Evolutionary conservation across 1,140 invertebrate species (phyloP), one percentile per base, ranked within the genome.

Genomic region (Ips typographus): DNA sequence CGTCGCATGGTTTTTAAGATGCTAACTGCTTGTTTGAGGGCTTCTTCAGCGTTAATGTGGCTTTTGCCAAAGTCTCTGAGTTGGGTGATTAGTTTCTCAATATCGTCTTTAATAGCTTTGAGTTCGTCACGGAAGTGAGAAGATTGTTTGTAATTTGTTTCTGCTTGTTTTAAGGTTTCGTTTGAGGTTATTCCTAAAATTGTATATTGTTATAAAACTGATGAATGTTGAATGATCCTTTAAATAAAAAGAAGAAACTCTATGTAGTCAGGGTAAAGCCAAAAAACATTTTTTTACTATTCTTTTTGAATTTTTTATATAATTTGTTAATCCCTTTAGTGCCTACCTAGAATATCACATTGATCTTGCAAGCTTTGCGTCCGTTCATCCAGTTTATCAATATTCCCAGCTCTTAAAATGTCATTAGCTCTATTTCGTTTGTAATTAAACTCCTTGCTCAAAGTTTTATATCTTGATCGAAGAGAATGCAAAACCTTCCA

Each of bases 351-450:
- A 22, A 22, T 22, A 22, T 22, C 22, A 22, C 22, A 22, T 22
- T 22, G 22, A 22, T 22, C 22, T 22, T 22, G 22, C 22, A 22
- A 22, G 22, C 22, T 22, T 22, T 22, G 22, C 39, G 22, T 22
- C 22, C 22, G 22, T 22, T 22, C 59, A 55, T 78, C 74, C 1
- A 79, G 71, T 8, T 69, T 57, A 49, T 78, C 77, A 8, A 82
- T 57, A 53, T 74, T 49, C 3, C 49, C 59, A 3, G 78, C 77
- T 76, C 83, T 77, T 68, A 82, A 86, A 70, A 81, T 83, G 77
- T 80, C 78, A 72, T 81, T 85, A 62, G 74, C 83, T 72, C 76
- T 82, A 58, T 79, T 76, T 71, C 72, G 77, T 77, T 77, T 79
- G 72, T 82, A 79, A 36, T 74, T 63, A 53, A 74, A 75, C 7